Conservation (phyloP, 1,140 invertebrate genomes). For the Caenorhabditis brenneri region DNA sequence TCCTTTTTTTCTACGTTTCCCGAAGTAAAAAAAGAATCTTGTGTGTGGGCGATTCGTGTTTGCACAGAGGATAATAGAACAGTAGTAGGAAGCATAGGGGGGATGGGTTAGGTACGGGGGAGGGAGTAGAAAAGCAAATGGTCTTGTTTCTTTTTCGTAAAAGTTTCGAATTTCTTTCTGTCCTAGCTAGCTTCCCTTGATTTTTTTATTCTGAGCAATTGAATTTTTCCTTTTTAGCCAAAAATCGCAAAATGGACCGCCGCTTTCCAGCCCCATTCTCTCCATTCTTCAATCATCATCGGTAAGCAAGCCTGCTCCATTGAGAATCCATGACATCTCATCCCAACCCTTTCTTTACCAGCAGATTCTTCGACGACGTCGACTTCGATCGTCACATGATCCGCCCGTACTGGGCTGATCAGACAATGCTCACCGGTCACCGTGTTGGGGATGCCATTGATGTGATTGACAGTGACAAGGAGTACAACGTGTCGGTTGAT, state of each 20-base stretch:
- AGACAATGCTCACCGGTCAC: constrained; percentile 56
- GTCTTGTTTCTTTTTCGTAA: no score
- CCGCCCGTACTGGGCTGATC: constrained; percentile 61
- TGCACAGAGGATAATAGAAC: constrained; percentile 24
- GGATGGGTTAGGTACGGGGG: neutral
- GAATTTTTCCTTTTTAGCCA: neutral
- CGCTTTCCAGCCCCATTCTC: constrained; percentile 19
- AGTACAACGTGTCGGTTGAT: constrained; percentile 59
- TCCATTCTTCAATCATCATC: constrained; percentile 4
- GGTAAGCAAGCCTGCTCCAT: no score
- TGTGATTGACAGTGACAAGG: constrained; percentile 53
- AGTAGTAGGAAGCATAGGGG: constrained; percentile 41
- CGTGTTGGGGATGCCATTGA: constrained; percentile 59
- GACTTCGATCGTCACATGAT: constrained; percentile 60
- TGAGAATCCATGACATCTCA: no score
- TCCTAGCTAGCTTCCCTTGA: no score
- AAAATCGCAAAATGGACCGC: neutral
- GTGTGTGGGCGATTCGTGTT: neutral
- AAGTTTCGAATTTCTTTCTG: no score
- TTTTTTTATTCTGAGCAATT: no score
- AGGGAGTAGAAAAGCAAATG: no score
- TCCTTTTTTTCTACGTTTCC: neutral
- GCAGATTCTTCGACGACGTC: constrained; percentile 60
- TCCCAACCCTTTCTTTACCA: neutral
- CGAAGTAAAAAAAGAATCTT: neutral